Evolutionary conservation across 2,113 vertebrate genomes (phyloP), one percentile per base, ranked within the genome.

Genomic region (Aythya baeri): DNA sequence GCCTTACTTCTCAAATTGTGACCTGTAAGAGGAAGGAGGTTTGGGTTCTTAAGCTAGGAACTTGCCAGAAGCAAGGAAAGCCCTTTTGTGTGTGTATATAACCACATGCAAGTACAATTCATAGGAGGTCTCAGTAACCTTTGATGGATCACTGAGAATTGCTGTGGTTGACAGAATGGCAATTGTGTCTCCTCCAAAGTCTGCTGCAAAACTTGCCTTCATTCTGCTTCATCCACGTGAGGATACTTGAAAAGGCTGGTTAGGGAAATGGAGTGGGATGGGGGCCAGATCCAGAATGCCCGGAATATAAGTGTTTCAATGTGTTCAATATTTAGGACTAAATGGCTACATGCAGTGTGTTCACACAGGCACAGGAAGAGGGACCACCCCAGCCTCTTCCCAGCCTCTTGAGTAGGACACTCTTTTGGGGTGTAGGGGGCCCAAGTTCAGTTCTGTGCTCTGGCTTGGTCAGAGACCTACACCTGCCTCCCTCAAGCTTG

Each of bases 221-320:
- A 73, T 89, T 87, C 62, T 61, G 25, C 49, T 89, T 83, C n/a
- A 70, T 70, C 50, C 13, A 1, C 18, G 15, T 71, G 22, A 57
- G 0, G 0, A 86, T 21, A 52, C n/a, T 67, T 81, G 11, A 44
- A 71, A 74, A 71, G 18, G 4, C 43, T 71, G 59, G 17, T 23
- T 46, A 55, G 32, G 32, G 38, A 77, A 91, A 71, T 27, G 7
- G 61, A 65, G 13, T 43, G 13, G 46, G 26, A 62, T 77, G 21
- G 16, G 78, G 13, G 26, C 14, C 50, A 83, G 63, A 77, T 22
- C 20, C 31, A 73, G 38, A 88, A 83, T 55, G 12, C 38, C 29
- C 38, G 31, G 34, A 75, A 81, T 71, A 63, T 9, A 57, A 43
- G 4, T 59, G 49, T 76, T 79, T 86, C 21, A 66, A 6, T 0